Conservation (phyloP, 1,140 invertebrate genomes). For the Drosophila burlai region DNA sequence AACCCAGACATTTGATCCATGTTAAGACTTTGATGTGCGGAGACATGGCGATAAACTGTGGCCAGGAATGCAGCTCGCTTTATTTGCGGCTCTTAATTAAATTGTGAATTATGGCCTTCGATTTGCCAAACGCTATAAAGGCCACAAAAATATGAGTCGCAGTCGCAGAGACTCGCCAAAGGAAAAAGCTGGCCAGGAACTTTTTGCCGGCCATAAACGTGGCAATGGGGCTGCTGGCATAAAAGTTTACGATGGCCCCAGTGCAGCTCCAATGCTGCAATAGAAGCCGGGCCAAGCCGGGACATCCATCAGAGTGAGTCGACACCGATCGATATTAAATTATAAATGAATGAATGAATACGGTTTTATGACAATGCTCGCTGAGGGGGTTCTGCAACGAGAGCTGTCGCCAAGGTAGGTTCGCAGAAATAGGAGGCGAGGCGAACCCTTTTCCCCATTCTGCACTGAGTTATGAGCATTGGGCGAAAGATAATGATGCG, state of each 20-base stretch:
- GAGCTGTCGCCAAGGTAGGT: constrained; percentile 45
- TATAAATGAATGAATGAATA: constrained; percentile 85
- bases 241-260: constrained; percentile 68
- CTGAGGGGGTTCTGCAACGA: constrained; percentile 19
- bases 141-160: constrained; percentile 77
- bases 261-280: constrained; percentile 33
- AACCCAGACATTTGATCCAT: constrained; percentile 31
- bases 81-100: constrained; percentile 81
- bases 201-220: constrained; percentile 60
- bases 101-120: constrained; percentile 83
- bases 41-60: constrained; percentile 43
- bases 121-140: constrained; percentile 77
- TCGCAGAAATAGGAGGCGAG: constrained; percentile 9
- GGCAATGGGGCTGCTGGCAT: constrained; percentile 61
- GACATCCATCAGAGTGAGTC: constrained; percentile 61
- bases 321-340: constrained; percentile 81
- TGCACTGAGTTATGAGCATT: constrained; percentile 68
- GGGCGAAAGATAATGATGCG: constrained; percentile 70
- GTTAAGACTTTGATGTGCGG: constrained; percentile 9
- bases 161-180: not conserved
- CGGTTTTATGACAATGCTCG: constrained; percentile 69
- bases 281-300: constrained; percentile 13
- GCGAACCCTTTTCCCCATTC: not conserved
- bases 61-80: constrained; percentile 57
- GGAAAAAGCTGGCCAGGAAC: constrained; percentile 46